phyloP scores from a whole-genome alignment of 2,888 invertebrate species.

The Agrochola lota region DNA sequence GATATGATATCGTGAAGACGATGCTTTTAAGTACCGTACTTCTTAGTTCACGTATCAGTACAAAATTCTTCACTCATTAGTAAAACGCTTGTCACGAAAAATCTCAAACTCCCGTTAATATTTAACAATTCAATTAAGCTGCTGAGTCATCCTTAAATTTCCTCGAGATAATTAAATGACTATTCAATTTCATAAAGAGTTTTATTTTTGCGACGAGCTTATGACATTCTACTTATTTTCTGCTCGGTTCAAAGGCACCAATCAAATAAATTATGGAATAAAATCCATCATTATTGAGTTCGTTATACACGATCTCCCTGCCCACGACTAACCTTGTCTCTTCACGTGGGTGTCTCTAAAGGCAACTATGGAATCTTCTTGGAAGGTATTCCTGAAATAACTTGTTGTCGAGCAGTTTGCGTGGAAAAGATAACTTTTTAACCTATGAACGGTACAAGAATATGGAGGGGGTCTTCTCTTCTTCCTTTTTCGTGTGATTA shows the following conservation, averaged over 20 bases:
- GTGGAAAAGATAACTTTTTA: slow-evolving; percentile 1
- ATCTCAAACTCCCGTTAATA: slow-evolving; percentile 25
- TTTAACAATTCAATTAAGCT: slow-evolving; percentile 37
- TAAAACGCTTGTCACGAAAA: slow-evolving; percentile 42
- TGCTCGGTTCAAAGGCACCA: neutral
- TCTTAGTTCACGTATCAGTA: slow-evolving; percentile 6
- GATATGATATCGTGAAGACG: neutral
- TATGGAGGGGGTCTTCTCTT: too few relatives aligned
- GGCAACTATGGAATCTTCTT: slow-evolving; percentile 28
- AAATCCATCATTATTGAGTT: slow-evolving; percentile 8
- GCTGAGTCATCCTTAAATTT: slow-evolving; percentile 40
- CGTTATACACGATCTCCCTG: neutral
- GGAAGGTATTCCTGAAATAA: slow-evolving; percentile 15
- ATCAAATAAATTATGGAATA: neutral
- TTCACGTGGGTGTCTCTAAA: slow-evolving; percentile 22
- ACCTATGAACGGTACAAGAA: neutral
- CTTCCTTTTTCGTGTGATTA: too few relatives aligned
- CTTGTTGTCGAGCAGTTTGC: slow-evolving; percentile 1
- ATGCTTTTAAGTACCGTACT: neutral
- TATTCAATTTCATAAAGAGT: slow-evolving; percentile 10
- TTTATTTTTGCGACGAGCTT: neutral
- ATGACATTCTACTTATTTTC: neutral
- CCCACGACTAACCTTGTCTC: slow-evolving; percentile 24
- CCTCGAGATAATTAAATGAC: slow-evolving; percentile 46
- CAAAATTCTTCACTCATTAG: slow-evolving; percentile 39